phyloP scores from a whole-genome alignment of 1,140 invertebrate genomes.

The Neuroterus valhalla region DNA sequence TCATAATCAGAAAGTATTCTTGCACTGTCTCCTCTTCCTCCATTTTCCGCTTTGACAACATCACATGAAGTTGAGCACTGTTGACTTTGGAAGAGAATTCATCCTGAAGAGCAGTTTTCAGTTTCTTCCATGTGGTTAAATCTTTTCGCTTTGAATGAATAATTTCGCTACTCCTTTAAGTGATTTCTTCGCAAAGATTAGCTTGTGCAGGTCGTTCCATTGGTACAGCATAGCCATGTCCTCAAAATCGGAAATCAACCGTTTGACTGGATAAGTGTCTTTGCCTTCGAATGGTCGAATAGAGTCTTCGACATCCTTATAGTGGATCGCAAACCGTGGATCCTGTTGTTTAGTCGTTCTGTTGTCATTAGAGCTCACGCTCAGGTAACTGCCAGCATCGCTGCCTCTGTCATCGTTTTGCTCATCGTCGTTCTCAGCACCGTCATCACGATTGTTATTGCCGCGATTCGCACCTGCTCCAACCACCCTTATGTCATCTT shows the following conservation, averaged over 20 bases:
- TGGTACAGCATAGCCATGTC: constrained; percentile 36
- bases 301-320: constrained; percentile 45
- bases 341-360: too few species aligned
- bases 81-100: constrained; percentile 47
- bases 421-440: too few species aligned
- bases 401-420: too few species aligned
- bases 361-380: too few species aligned
- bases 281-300: constrained; percentile 46
- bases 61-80: constrained; percentile 49
- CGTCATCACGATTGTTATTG: too few species aligned
- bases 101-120: constrained; percentile 36
- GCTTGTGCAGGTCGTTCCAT: constrained; percentile 43
- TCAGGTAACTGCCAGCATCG: too few species aligned
- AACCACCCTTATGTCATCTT: too few species aligned
- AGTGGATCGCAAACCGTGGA: constrained; percentile 37
- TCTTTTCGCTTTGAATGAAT: constrained; percentile 47
- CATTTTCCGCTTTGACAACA: constrained; percentile 41
- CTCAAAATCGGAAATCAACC: constrained; percentile 45
- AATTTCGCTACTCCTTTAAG: constrained; percentile 46
- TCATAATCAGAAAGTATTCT: constrained; percentile 57
- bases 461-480: too few species aligned
- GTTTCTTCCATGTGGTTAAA: constrained; percentile 38
- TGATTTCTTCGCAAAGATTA: constrained; percentile 49
- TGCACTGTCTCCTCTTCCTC: constrained; percentile 43
- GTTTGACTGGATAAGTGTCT: constrained; percentile 40